Conservation (phyloP, 2,113 vertebrate genomes). For the Hipposideros armiger region DNA sequence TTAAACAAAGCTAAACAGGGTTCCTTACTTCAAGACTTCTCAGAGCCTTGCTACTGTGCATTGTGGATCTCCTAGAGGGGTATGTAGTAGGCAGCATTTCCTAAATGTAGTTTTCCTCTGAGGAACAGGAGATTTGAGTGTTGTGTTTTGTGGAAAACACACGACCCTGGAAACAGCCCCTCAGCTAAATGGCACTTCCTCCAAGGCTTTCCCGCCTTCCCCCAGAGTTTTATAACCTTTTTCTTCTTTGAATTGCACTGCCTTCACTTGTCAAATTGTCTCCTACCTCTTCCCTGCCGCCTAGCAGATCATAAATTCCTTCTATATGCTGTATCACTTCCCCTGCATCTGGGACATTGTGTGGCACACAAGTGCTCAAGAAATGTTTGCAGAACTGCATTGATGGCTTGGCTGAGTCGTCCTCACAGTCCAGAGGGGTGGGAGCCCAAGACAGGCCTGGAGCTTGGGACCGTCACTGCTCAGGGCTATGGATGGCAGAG, state of each 20-base stretch:
- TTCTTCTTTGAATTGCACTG: not conserved
- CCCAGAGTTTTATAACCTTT: not conserved
- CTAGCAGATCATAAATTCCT: not conserved
- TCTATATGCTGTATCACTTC: not conserved
- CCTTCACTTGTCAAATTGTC: not conserved
- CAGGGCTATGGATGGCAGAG: not conserved
- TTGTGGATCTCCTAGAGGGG: not conserved
- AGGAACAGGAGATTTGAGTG: not conserved
- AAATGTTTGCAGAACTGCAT: not conserved
- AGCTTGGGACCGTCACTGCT: not conserved
- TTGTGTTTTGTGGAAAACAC: not conserved
- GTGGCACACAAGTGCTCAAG: constrained; percentile 1
- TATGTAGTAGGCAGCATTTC: not conserved
- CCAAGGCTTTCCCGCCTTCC: not conserved
- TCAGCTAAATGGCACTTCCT: not conserved
- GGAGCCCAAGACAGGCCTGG: not conserved
- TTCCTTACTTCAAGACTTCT: not conserved
- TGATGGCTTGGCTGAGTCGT: not conserved
- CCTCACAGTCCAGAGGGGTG: not conserved
- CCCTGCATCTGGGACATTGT: not conserved
- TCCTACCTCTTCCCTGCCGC: not conserved
- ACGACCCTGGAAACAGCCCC: not conserved
- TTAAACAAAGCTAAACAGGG: not conserved
- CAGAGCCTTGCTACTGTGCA: not conserved
- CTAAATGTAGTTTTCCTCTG: not conserved